These are phyloP conservation scores for Cryptoblepharus egeriae DNA, from an alignment of 2,797 vertebrate species.

Conservation along the genomic window DNA sequence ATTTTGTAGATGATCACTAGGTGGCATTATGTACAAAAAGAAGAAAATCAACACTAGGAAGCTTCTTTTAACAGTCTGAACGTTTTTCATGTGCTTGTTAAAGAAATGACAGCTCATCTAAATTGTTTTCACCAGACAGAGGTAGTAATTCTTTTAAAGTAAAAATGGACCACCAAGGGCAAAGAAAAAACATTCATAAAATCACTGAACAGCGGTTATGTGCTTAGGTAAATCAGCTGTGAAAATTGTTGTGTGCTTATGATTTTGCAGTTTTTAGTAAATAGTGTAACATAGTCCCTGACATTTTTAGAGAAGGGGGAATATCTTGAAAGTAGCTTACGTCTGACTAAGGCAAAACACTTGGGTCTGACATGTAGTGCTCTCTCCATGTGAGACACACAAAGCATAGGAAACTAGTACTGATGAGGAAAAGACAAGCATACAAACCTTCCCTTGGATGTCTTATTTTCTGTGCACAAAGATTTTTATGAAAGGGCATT, in stretches of 20 bases:
- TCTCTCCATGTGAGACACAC: too few species aligned
- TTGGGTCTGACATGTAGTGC: not conserved
- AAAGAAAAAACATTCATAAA: not conserved
- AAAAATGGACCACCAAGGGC: not conserved
- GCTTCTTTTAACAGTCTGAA: not conserved
- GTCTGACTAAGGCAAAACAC: not conserved
- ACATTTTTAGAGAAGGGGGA: not conserved
- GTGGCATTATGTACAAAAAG: slow-evolving; percentile 66
- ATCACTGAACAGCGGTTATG: not conserved
- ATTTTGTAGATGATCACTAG: slow-evolving; percentile 58
- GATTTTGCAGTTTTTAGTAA: not conserved
- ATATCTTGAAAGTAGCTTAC: not conserved
- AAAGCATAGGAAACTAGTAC: not conserved
- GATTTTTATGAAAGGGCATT: not conserved
- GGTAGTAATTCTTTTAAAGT: not conserved
- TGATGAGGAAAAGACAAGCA: not conserved
- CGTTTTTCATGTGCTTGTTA: not conserved
- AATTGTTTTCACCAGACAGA: not conserved
- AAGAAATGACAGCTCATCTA: not conserved
- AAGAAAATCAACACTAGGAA: not conserved
- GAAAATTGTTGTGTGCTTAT: not conserved
- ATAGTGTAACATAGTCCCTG: not conserved
- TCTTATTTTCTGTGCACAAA: not conserved
- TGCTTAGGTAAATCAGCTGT: not conserved
- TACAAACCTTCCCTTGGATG: not conserved